These are phyloP conservation scores for Microctenopoma lineatum DNA, from an alignment of 2,797 vertebrate species.

Conservation along the genomic window DNA sequence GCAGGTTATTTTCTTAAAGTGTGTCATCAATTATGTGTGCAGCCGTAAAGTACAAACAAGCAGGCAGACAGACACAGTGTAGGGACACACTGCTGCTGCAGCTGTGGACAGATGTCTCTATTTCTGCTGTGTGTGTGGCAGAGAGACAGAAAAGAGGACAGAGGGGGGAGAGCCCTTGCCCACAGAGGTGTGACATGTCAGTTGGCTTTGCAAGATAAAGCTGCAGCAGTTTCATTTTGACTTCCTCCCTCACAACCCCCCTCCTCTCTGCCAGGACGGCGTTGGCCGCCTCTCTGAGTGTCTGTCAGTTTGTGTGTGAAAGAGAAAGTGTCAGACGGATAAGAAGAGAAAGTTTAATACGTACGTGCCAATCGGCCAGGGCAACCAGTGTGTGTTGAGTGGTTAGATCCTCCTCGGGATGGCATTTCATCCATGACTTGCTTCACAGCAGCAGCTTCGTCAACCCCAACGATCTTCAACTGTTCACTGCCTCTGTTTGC, in stretches of 20 bases:
- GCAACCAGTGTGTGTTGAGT: conserved; percentile 5
- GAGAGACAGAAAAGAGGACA: not conserved
- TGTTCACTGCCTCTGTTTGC: conserved; percentile 29
- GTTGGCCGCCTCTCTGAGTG: conserved; percentile 21
- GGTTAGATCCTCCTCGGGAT: conserved; percentile 15
- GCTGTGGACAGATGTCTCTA: conserved; percentile 57
- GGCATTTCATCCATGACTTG: conserved; percentile 38
- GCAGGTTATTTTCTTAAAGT: conserved; percentile 68
- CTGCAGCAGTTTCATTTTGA: conserved; percentile 70
- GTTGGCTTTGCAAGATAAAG: conserved; percentile 79
- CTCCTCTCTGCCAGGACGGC: conserved; percentile 19
- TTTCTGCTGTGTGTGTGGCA: conserved; percentile 13
- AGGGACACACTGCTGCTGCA: conserved; percentile 18
- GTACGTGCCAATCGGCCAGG: conserved; percentile 20
- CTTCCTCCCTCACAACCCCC: conserved; percentile 49
- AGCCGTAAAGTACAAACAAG: conserved; percentile 30
- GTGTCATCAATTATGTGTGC: conserved; percentile 73
- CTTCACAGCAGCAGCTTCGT: conserved; percentile 30
- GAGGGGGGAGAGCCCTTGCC: conserved; percentile 24
- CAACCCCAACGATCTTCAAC: conserved; percentile 23
- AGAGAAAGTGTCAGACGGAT: conserved; percentile 4
- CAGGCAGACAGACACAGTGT: not conserved
- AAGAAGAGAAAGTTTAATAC: conserved; percentile 1
- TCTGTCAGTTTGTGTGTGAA: conserved; percentile 20
- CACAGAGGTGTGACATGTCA: conserved; percentile 78